phyloP scores from a whole-genome alignment of 2,797 vertebrate genomes.

The Discoglossus pictus region DNA sequence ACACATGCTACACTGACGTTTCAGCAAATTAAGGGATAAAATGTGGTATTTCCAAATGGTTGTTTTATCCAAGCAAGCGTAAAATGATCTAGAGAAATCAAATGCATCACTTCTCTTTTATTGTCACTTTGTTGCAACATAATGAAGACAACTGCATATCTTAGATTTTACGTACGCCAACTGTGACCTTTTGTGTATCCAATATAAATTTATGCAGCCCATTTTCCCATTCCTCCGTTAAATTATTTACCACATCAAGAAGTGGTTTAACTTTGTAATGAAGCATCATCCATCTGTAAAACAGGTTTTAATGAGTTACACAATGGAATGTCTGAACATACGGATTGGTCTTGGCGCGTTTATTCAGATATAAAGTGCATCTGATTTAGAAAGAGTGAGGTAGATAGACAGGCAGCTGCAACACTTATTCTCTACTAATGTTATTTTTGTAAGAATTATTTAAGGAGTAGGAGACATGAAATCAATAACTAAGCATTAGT shows the following conservation, averaged over 20 bases:
- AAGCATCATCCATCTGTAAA: slow-evolving; percentile 59
- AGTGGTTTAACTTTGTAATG: slow-evolving; percentile 51
- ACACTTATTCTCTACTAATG: no score
- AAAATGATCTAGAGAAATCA: slow-evolving; percentile 18
- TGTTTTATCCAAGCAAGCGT: neutral
- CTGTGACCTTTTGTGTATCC: slow-evolving; percentile 43
- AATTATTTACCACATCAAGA: slow-evolving; percentile 58
- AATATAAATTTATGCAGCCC: slow-evolving; percentile 24
- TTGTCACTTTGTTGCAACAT: slow-evolving; percentile 14
- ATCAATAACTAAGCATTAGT: no score
- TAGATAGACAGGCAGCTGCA: slow-evolving; percentile 47
- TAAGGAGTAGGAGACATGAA: no score
- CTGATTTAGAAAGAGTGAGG: slow-evolving; percentile 38
- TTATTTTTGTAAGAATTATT: no score
- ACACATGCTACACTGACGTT: no score
- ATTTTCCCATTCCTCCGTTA: slow-evolving; percentile 41
- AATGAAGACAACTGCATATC: slow-evolving; percentile 26
- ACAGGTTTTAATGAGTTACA: slow-evolving; percentile 61
- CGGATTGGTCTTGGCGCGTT: slow-evolving; percentile 61
- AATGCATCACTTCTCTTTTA: slow-evolving; percentile 21
- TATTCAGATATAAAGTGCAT: slow-evolving; percentile 55
- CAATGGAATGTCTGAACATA: slow-evolving; percentile 55
- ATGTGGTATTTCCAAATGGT: neutral
- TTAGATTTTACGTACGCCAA: slow-evolving; percentile 33
- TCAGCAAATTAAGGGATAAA: no score